Evolutionary conservation across 2,113 vertebrate species (phyloP), one percentile per base, ranked within the genome.

Genomic region (Fulica atra): DNA sequence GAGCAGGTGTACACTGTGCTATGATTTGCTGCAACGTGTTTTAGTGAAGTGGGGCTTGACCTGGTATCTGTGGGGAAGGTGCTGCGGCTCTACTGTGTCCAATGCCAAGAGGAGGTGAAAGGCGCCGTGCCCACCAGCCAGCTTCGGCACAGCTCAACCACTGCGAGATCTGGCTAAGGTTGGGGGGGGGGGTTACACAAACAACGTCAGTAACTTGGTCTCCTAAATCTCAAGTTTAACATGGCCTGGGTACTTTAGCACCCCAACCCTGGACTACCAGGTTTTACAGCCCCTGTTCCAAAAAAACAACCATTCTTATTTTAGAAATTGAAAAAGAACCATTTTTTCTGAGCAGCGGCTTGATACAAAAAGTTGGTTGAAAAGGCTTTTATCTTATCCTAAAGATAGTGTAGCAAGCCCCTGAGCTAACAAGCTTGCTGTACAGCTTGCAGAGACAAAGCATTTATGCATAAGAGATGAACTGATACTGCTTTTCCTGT

Each of bases 381-480:
- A 86, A 92, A 84, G 61, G 46, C 40, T 95, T 90, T 89, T 93
- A 71, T 91, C 84, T 88, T 68, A 26, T 46, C 63, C 83, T 65
- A 23, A 42, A 85, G 84, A 56, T 48, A 48, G n/a, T 21, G n/a
- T 77, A 92, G 77, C 57, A 92, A 84, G 54, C 44, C 73, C 69
- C 83, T 76, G 86, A 70, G 53, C 68, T 87, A 92, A 81, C 74
- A 87, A 53, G 59, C 80, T 81, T 18, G 0, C 70, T 76, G 51
- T 54, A 54, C 29, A 72, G 88, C 72, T 80, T 73, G 64, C 79
- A 88, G 80, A 95, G 74, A 96, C 68, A 78, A 93, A 94, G 85
- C 53, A 56, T 92, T 95, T 88, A 36, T 86, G 93, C 87, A 95
- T 72, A 91, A 86, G 72, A 88, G 77, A 92, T 92, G 65, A 97